Conservation (phyloP, 2,113 vertebrate species). For the cattle (Bos taurus) region ARS-UCD2.0 NC_037329.1:109818001-109818500, state of each 20-base stretch:
- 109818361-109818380: neutral
- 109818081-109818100: neutral
- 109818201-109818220: neutral
- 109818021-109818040: neutral
- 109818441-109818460: neutral
- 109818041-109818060: neutral
- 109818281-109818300: neutral
- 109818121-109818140: neutral
- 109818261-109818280: neutral
- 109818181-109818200: neutral
- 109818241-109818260: neutral
- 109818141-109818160: neutral
- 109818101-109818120: neutral
- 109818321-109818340: neutral
- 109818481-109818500: neutral
- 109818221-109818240: neutral
- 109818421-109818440: neutral
- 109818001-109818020: neutral
- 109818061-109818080: neutral
- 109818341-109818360: neutral
- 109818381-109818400: neutral
- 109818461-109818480: neutral
- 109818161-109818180: neutral
- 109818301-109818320: rapidly evolving
- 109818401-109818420: neutral